A percentile compares a stretch with the other conserved stretches of the same genome.
phyloP scores from a whole-genome alignment of 1,140 invertebrate genomes.

The Neotoxoptera formosana region DNA sequence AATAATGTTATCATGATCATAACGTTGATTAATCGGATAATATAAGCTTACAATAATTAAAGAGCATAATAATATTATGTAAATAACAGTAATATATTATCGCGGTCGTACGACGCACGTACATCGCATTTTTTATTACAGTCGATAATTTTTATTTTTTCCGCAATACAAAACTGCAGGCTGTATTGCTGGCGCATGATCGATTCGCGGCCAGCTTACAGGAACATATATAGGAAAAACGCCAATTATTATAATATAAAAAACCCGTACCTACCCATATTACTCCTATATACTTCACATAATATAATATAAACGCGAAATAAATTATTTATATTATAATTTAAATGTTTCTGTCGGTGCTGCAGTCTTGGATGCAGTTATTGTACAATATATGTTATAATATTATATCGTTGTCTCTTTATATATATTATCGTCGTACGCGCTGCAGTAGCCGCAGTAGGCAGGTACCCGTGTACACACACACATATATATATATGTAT shows the following conservation, averaged over 20 bases:
- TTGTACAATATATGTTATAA: neutral
- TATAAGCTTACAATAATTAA: too few species aligned
- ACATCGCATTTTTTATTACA: neutral
- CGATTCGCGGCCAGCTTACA: neutral
- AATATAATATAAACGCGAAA: neutral
- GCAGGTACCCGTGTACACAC: neutral
- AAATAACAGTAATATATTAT: neutral
- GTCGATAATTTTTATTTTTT: neutral
- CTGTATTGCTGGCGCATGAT: neutral
- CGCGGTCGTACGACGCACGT: neutral
- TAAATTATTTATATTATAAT: slow-evolving; percentile 11
- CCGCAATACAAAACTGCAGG: neutral
- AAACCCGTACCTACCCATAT: neutral
- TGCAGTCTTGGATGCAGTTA: neutral
- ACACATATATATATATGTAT: neutral
- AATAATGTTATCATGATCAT: neutral
- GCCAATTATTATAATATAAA: neutral
- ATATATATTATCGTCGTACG: neutral
- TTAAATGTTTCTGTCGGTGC: slow-evolving; percentile 14
- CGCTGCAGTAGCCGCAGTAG: neutral
- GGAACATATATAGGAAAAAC: neutral
- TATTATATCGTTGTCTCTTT: neutral
- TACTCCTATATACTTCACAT: neutral
- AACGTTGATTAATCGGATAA: too few species aligned
- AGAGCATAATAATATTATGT: neutral